Base-by-base conservation (phyloP, 2,888 invertebrate genomes). In the Dryobota labecula region DNA sequence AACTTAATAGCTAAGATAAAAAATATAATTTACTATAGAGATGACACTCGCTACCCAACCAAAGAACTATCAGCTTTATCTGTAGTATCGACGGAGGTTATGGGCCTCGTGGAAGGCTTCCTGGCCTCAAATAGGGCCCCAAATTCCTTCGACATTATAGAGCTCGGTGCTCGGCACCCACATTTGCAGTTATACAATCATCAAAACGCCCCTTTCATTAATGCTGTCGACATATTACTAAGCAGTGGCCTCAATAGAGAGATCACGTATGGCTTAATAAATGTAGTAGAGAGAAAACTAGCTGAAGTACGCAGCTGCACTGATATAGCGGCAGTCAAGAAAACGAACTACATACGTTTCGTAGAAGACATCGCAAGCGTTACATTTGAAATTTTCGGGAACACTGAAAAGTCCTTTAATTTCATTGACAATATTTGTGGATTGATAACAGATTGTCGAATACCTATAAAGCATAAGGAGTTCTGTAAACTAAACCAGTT, bases 61-160 rank as follows among this genome's bases (percentile, higher is more conserved):
- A 96, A 96, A 88, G 96, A 96, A 83, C 91, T 97, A 1, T 97
- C 97, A 0, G 96, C 96, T 27, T 92, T 96, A 45, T 97, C 97
- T 0, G 97, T 97, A 43, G 96, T 97, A 43, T 95, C 97, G 0
- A 96, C 97, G 0, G 96, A 97, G 87, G 96, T 97, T 0, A 96
- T 96, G 91, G 96, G 97, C 15, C 95, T 97, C 0, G 96, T 97
- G 0, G 97, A 97, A 86, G 96, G 96, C n/a, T 97, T 97, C 84
- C 86, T 96, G 9, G 94, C 96, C 13, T 93, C 95, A 2, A 95
- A 95, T 60, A 91, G 95, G 85, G 91, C 95, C 5, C 96, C 96
- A 0, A 95, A 96, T 76, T 95, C 96, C 0, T 94, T 95, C 53
- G 96, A 96, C 67, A 93, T 96, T 7, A 94, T 96, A 64, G 96